phyloP scores from a whole-genome alignment of 1,140 invertebrate genomes.

The Diachasma alloeum region DNA sequence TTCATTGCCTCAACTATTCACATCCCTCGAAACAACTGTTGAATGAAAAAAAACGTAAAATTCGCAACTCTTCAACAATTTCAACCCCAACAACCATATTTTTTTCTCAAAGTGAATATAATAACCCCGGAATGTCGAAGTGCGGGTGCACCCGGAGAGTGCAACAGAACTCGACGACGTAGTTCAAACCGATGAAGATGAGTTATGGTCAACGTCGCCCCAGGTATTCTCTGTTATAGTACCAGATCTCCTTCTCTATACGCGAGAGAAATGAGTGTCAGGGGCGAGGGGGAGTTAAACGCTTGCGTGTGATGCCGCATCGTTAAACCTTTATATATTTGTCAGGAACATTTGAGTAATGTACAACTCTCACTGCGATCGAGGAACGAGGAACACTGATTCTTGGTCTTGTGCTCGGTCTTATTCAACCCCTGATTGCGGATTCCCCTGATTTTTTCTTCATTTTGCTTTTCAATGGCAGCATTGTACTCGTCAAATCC shows the following conservation, averaged over 20 bases:
- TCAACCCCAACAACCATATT: too few species aligned
- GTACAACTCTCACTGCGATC: conserved; percentile 26
- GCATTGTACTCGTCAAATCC: background rate
- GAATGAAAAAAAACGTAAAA: too few species aligned
- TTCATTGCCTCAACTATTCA: too few species aligned
- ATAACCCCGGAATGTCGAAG: background rate
- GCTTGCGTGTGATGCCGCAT: conserved; percentile 49
- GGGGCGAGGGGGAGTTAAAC: conserved; percentile 34
- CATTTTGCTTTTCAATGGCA: background rate
- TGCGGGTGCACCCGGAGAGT: conserved; percentile 22
- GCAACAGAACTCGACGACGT: conserved; percentile 40
- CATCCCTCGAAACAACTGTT: too few species aligned
- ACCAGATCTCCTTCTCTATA: conserved; percentile 12
- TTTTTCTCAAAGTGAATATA: too few species aligned
- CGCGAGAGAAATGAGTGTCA: conserved; percentile 6
- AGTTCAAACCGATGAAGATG: conserved; percentile 37
- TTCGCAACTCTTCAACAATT: too few species aligned
- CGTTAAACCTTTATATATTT: conserved; percentile 51
- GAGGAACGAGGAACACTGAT: conserved; percentile 6
- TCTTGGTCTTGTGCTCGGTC: background rate
- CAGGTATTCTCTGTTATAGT: conserved; percentile 26
- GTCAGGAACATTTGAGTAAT: conserved; percentile 49
- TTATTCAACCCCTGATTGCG: background rate
- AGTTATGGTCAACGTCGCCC: conserved; percentile 45
- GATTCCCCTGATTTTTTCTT: background rate